Conservation (phyloP, 2,113 vertebrate species). For the Scytalopus superciliaris region DNA sequence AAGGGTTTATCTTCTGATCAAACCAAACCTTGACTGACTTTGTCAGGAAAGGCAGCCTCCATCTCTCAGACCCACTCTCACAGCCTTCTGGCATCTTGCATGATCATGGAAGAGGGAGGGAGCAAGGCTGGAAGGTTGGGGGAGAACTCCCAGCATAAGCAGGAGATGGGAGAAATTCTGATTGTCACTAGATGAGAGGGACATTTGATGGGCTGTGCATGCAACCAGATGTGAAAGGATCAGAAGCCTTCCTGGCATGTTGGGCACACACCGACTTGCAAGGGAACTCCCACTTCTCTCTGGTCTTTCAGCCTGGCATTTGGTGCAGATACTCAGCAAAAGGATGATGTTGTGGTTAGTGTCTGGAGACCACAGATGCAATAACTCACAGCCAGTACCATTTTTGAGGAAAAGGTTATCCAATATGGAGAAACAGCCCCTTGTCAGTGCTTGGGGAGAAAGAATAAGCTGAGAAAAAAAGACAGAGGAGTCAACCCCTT, state of each 20-base stretch:
- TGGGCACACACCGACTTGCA: background rate
- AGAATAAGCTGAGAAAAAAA: background rate
- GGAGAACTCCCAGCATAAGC: background rate
- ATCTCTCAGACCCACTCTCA: background rate
- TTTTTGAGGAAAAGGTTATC: background rate
- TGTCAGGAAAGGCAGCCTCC: background rate
- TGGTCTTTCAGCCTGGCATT: background rate
- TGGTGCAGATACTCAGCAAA: background rate
- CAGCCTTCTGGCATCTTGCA: background rate
- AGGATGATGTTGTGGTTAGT: background rate
- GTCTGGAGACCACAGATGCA: background rate
- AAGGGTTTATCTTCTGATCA: background rate
- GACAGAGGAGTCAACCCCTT: background rate
- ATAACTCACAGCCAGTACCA: background rate
- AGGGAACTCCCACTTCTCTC: background rate
- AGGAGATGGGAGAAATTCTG: background rate
- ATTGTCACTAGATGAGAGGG: background rate
- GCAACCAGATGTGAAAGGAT: background rate
- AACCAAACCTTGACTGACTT: background rate
- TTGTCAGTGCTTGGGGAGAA: background rate
- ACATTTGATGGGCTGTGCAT: accelerated
- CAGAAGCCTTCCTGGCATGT: background rate
- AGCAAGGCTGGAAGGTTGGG: background rate
- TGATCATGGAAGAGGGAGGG: background rate
- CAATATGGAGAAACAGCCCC: background rate